Base-by-base conservation (phyloP, 2,797 vertebrate species). In the Danio aesculapii region DNA sequence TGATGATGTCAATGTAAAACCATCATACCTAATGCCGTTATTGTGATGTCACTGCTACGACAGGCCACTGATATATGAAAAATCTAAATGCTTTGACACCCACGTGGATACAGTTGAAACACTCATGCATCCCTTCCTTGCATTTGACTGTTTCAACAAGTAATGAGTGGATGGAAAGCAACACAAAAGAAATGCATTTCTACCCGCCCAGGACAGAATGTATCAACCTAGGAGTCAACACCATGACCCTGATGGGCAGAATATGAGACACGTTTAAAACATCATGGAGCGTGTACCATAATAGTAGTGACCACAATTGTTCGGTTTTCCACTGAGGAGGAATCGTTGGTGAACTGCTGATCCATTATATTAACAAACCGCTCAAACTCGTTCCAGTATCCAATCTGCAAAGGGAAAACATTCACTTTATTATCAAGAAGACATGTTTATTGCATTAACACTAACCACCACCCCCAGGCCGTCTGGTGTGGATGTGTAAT, bases 241-340 rank as follows among this genome's bases (percentile, higher is more conserved):
- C 94, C 92, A 93, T 94, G 94, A 94, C 94, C 94, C 94, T 92
- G 94, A 95, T 94, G 93, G 94, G 94, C 93, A 95, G 94, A 95
- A 95, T 93, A 94, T 82, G 93, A 91, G 92, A 93, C 88, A 95
- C 92, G 92, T 91, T 95, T 94, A 94, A 93, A 94, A 94, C 91
- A 90, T 91, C 92, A 88, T 90, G 92, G 91, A 93, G 93, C 93
- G 97, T 98, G 97, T 97, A 99, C 98, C 96, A 99, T 95, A 95
- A 99, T 99, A 92, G 98, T 99, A 91, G 98, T 99, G 92, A 99
- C 98, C 90, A 99, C 96, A 90, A 99, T 99, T 86, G 98, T 99
- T 94, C 97, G 95, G 90, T 99, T 99, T 95, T 99, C 98, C 93
- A 98, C 94, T 83, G 98, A 98, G 39, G 97, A 95, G 84, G 92